Conservation (phyloP, 2,888 invertebrate genomes). For the Caenorhabditis sp. region DNA sequence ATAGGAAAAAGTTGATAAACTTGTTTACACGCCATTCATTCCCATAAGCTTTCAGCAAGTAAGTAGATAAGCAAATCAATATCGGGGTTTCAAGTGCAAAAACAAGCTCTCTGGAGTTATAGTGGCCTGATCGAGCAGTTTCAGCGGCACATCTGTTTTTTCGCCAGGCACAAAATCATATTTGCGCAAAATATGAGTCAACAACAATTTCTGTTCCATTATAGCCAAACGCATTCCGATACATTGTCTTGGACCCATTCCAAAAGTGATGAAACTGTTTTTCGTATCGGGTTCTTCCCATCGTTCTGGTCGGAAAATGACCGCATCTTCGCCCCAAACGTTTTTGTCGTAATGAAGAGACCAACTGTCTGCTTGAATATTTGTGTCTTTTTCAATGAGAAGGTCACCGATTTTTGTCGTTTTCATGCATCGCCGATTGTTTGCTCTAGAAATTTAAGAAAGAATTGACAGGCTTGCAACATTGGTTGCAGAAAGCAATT, state of each 20-base stretch:
- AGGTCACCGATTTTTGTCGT: slow-evolving; percentile 55
- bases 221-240: slow-evolving; percentile 63
- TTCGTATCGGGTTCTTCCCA: slow-evolving; percentile 24
- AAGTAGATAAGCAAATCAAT: too few species aligned
- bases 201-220: slow-evolving; percentile 62
- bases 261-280: slow-evolving; percentile 40
- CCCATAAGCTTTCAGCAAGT: too few species aligned
- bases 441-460: too few species aligned
- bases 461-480: too few species aligned
- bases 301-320: slow-evolving; percentile 37
- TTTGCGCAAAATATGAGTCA: slow-evolving; percentile 50
- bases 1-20: too few species aligned
- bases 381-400: slow-evolving; percentile 40
- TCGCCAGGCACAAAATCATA: slow-evolving; percentile 39
- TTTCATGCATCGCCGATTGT: slow-evolving; percentile 31
- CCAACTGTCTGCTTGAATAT: slow-evolving; percentile 42
- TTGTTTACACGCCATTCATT: too few species aligned
- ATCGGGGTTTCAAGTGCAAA: slow-evolving; percentile 11
- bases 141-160: slow-evolving; percentile 37
- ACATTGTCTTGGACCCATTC: slow-evolving; percentile 54
- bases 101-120: slow-evolving; percentile 11
- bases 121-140: slow-evolving; percentile 20
- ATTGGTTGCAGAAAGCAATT: too few species aligned
- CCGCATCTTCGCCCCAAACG: slow-evolving; percentile 52
- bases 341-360: slow-evolving; percentile 10